Percentiles rank a stretch among this genome's conserved stretches.
Evolutionary conservation across 2,113 vertebrate genomes (phyloP).

Genomic region (Stomatorhinus ivindoensis): DNA sequence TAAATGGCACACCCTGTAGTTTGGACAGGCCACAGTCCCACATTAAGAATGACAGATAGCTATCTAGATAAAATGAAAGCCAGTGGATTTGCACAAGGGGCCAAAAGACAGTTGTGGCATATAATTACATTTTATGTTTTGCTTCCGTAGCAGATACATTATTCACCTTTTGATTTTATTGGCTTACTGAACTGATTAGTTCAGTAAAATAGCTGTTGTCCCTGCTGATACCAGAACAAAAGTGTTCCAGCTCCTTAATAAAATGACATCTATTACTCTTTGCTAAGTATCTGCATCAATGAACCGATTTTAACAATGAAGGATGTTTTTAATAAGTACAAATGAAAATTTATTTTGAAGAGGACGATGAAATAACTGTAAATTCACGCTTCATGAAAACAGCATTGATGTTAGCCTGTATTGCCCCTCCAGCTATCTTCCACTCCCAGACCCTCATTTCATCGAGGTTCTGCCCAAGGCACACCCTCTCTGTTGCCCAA

Average conservation of each 20-base stretch:
- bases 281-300: not conserved
- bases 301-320: not conserved
- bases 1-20: too few relatives aligned
- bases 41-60: not conserved
- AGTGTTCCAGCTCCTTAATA: not conserved
- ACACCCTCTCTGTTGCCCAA: not conserved
- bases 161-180: not conserved
- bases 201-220: not conserved
- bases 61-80: not conserved
- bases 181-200: not conserved
- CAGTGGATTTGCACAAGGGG: not conserved
- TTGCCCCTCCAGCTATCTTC: not conserved
- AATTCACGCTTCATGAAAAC: not conserved
- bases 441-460: not conserved
- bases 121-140: not conserved
- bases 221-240: not conserved
- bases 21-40: not conserved
- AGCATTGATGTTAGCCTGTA: not conserved
- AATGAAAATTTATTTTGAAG: not conserved
- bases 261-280: not conserved
- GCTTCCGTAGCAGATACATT: not conserved
- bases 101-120: not conserved
- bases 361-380: not conserved
- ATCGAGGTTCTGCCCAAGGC: not conserved
- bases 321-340: not conserved